Conservation (phyloP, 2,888 invertebrate genomes). For the Tholera decimalis region DNA sequence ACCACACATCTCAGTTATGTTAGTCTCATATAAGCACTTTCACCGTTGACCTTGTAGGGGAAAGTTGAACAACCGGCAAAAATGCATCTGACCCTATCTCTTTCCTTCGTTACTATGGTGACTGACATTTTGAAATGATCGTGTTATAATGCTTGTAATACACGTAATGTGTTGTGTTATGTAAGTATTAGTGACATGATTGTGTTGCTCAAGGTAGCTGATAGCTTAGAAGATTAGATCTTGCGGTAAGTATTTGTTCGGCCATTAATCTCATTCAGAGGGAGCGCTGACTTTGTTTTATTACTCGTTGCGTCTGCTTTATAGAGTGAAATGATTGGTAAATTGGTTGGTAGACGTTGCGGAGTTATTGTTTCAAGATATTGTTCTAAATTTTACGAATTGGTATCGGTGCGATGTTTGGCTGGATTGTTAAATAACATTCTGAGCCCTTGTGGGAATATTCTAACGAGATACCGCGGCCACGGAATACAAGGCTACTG, state of each 20-base stretch:
- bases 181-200: conserved; percentile 58
- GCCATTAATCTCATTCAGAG: conserved; percentile 47
- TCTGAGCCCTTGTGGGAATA: too few relatives aligned
- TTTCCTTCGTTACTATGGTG: neutral
- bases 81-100: conserved; percentile 8
- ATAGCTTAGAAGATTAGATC: conserved; percentile 15
- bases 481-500: too few relatives aligned
- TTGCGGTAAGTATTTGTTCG: conserved; percentile 15
- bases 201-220: conserved; percentile 50
- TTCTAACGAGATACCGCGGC: too few relatives aligned
- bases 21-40: conserved; percentile 50
- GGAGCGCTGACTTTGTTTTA: conserved; percentile 8
- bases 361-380: neutral
- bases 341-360: conserved; percentile 1
- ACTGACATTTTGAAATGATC: conserved; percentile 11
- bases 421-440: too few relatives aligned
- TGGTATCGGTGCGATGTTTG: too few relatives aligned
- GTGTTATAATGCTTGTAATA: conserved; percentile 32
- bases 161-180: conserved; percentile 46
- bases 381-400: too few relatives aligned
- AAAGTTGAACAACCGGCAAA: conserved; percentile 52
- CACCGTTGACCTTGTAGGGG: conserved; percentile 63
- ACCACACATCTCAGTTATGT: conserved; percentile 37
- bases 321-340: conserved; percentile 39
- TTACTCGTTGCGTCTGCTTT: conserved; percentile 18